A percentile compares a stretch with the other conserved stretches of the same genome.
Evolutionary conservation across 2,113 vertebrate species (phyloP).

Genomic region (Nothoprocta perdicaria): DNA sequence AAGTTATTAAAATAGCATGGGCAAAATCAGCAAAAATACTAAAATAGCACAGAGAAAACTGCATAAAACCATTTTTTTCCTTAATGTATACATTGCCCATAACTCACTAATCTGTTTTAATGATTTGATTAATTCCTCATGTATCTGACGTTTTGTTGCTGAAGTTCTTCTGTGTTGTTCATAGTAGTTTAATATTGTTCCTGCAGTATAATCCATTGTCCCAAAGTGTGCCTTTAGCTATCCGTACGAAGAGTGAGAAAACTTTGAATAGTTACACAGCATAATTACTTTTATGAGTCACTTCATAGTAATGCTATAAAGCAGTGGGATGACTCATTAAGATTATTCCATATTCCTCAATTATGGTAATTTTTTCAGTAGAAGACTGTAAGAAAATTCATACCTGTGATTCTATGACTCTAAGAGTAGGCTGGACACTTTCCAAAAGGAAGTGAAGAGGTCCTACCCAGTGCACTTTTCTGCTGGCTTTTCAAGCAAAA

Average conservation of each 20-base stretch:
- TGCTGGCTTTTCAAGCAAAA: not conserved
- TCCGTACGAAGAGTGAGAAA: not conserved
- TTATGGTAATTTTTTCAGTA: not conserved
- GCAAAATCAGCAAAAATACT: not conserved
- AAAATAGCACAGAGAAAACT: not conserved
- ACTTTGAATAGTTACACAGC: not conserved
- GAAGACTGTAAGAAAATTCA: not conserved
- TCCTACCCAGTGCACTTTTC: not conserved
- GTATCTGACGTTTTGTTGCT: not conserved
- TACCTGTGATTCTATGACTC: not conserved
- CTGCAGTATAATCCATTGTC: not conserved
- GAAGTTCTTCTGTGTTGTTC: not conserved
- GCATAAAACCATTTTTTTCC: not conserved
- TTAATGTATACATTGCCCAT: not conserved
- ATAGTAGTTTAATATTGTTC: not conserved
- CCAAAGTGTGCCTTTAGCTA: not conserved
- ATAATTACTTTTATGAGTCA: not conserved
- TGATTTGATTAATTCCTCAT: not conserved
- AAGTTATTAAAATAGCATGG: not conserved
- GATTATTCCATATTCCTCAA: not conserved
- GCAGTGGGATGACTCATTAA: not conserved
- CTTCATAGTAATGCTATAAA: not conserved
- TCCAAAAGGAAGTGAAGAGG: not conserved
- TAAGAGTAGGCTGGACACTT: fast-evolving
- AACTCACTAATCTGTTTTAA: not conserved